These are phyloP conservation scores for Cariama cristata DNA, from an alignment of 2,113 vertebrate species.

Conservation along the genomic window DNA sequence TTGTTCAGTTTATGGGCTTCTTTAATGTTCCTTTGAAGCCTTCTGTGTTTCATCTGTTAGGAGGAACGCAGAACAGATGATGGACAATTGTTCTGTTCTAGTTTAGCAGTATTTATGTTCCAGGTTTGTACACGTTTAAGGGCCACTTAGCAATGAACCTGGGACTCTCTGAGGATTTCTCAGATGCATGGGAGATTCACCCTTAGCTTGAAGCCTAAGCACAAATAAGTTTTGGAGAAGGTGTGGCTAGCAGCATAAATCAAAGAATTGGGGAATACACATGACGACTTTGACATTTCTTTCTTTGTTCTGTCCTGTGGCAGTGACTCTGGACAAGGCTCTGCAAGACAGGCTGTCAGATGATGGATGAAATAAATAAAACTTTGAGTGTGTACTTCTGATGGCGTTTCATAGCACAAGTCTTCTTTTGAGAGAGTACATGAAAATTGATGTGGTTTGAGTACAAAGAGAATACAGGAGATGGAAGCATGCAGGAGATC, in stretches of 20 bases:
- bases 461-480: background rate
- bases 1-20: background rate
- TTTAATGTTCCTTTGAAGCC: background rate
- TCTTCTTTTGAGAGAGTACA: background rate
- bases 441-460: background rate
- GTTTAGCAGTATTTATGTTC: background rate
- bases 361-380: background rate
- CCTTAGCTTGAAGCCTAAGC: background rate
- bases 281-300: background rate
- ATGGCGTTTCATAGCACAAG: background rate
- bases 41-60: background rate
- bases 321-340: background rate
- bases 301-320: background rate
- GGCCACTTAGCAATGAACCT: background rate
- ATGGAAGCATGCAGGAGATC: background rate
- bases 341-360: background rate
- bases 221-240: background rate
- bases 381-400: background rate
- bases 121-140: background rate
- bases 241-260: background rate
- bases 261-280: background rate
- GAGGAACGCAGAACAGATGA: background rate
- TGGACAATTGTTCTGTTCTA: background rate
- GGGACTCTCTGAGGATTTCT: background rate
- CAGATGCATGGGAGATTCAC: accelerated